Evolutionary conservation across 2,888 invertebrate species (phyloP).

Genomic region (Gonocerus acuteangulatus): DNA sequence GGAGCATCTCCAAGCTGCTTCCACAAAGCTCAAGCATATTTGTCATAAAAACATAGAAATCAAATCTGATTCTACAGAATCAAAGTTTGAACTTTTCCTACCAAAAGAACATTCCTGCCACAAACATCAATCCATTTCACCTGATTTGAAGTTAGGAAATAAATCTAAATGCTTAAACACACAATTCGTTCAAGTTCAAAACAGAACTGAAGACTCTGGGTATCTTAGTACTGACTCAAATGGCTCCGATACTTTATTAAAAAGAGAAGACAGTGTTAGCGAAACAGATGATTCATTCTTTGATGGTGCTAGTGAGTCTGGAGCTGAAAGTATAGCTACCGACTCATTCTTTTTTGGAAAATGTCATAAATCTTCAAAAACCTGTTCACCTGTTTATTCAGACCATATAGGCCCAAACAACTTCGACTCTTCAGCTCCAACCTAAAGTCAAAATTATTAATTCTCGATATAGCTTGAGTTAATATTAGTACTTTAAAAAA

Average conservation of each 20-base stretch:
- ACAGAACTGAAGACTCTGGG: slow-evolving; percentile 63
- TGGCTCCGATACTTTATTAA: slow-evolving; percentile 41
- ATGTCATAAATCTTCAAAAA: slow-evolving; percentile 26
- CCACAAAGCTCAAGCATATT: not conserved
- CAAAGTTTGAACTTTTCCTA: slow-evolving; percentile 46
- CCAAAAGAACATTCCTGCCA: not conserved
- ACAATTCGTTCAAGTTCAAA: not conserved
- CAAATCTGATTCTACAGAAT: slow-evolving; percentile 53
- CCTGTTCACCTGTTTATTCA: not conserved
- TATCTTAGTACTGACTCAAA: slow-evolving; percentile 75
- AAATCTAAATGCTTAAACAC: not conserved
- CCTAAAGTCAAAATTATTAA: no score
- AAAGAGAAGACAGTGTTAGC: slow-evolving; percentile 52
- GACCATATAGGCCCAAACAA: not conserved
- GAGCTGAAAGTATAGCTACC: slow-evolving; percentile 78
- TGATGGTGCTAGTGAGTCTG: slow-evolving; percentile 77
- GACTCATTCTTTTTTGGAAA: slow-evolving; percentile 79
- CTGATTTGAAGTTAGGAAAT: not conserved
- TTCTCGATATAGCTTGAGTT: no score
- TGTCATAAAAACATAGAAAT: not conserved
- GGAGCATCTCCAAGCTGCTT: not conserved
- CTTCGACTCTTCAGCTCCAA: no score
- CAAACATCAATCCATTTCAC: not conserved
- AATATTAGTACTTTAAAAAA: no score
- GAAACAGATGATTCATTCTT: slow-evolving; percentile 73